Conservation (phyloP, 2,797 vertebrate genomes). For the Notoglanidium macrostoma region DNA sequence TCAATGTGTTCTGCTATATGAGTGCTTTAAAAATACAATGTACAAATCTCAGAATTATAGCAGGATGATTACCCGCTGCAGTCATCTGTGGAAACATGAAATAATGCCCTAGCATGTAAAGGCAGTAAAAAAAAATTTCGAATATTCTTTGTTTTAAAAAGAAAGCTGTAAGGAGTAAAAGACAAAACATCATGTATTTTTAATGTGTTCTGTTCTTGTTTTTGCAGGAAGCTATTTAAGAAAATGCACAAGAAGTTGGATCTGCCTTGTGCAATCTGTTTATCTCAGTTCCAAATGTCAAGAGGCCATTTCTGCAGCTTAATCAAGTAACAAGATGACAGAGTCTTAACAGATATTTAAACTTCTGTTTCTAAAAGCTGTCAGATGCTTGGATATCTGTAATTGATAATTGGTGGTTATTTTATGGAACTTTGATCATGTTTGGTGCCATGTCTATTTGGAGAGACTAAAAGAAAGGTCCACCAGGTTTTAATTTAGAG, state of each 20-base stretch:
- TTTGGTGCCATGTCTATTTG: constrained; percentile 5
- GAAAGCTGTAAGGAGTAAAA: not conserved
- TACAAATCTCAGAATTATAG: not conserved
- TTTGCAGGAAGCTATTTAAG: constrained; percentile 22
- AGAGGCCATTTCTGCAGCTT: constrained; percentile 35
- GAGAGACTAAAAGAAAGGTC: not conserved
- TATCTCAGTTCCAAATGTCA: constrained; percentile 11
- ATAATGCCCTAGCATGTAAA: not conserved
- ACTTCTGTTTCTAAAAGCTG: constrained; percentile 21
- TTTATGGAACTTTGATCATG: constrained; percentile 14
- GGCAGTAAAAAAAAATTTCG: not conserved
- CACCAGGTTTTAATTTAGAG: not conserved
- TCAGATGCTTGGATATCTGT: not conserved
- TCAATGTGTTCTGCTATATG: not conserved
- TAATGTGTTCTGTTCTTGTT: constrained; percentile 14
- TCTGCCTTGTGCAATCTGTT: not conserved
- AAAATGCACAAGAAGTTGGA: constrained; percentile 12
- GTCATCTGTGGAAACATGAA: not conserved
- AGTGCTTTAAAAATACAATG: not conserved
- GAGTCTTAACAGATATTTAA: constrained; percentile 42
- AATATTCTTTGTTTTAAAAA: not conserved
- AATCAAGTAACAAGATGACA: constrained; percentile 23
- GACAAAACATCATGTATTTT: not conserved
- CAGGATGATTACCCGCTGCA: not conserved
- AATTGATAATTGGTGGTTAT: constrained; percentile 6